Evolutionary conservation across 2,113 vertebrate genomes (phyloP).

Genomic region (Serinus canaria): DNA sequence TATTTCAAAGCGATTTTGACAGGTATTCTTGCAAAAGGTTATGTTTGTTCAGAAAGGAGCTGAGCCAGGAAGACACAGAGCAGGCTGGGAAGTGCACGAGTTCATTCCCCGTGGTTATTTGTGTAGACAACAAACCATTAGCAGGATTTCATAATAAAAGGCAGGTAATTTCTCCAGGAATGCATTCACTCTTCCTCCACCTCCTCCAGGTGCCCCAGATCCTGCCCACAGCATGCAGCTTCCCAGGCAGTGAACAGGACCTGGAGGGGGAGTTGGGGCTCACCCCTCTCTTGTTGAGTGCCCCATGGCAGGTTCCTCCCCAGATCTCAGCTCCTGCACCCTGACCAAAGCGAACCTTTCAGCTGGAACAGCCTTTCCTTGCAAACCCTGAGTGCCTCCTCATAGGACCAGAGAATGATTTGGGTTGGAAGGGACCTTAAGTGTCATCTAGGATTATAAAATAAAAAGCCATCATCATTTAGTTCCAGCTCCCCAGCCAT

Average conservation of each 20-base stretch:
- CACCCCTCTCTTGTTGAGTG: background rate
- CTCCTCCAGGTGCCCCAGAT: background rate
- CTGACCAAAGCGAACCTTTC: background rate
- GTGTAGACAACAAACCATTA: conserved; percentile 56
- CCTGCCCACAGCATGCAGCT: rapidly evolving
- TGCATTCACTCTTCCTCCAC: background rate
- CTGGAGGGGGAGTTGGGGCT: background rate
- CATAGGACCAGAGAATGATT: background rate
- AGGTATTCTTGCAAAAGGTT: conserved; percentile 60
- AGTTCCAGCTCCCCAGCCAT: background rate
- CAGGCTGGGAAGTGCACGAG: background rate
- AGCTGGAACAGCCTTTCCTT: background rate
- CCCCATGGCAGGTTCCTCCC: rapidly evolving
- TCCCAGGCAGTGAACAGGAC: background rate
- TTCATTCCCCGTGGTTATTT: conserved; percentile 16
- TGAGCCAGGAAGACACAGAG: conserved; percentile 22
- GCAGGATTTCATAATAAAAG: conserved; percentile 14
- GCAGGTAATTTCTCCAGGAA: conserved; percentile 16
- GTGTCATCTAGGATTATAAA: background rate
- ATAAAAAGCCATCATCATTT: background rate
- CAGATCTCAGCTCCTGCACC: background rate
- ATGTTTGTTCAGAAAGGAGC: conserved; percentile 42
- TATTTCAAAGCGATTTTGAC: conserved; percentile 42
- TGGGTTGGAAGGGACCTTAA: background rate
- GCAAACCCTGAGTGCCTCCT: background rate